Base-by-base conservation (phyloP, 1,140 invertebrate genomes). In the Drosophila fuyamai region DNA sequence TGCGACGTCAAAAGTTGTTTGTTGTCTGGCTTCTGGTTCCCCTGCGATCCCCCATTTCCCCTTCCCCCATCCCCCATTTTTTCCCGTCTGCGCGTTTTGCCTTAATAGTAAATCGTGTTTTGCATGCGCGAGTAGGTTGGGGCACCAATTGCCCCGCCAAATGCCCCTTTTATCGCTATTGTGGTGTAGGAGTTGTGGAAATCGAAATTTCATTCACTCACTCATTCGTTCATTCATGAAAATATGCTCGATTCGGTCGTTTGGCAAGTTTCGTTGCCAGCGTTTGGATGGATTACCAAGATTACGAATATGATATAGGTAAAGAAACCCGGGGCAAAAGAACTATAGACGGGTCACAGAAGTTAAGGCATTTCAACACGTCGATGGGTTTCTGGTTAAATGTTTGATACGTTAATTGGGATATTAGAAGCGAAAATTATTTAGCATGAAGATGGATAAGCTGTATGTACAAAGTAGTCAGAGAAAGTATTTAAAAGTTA, bases 61-160 rank as follows among this genome's bases (percentile, higher is more conserved):
- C 32, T 7, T 43, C 27, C 41, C 35, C 36, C 36, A 23, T 54
- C 56, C 54, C 54, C 4, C 12, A 12, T 29, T 29, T 48, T 48
- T 29, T 29, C n/a, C 71, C 50, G 80, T 89, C 72, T 88, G 82
- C 84, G 73, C 76, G 63, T 68, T 70, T 86, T 86, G 81, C 83
- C 82, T 86, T 89, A 84, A 88, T 88, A 89, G 83, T 88, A 89
- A 89, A 88, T 88, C 83, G 83, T 89, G 84, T 88, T 89, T 88
- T 88, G 84, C 84, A 88, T 88, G 84, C 85, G 65, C 73, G 84
- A 88, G 84, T 88, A 89, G 84, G 84, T 71, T 77, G 83, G 41
- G 6, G 7, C 47, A 9, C 13, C 47, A 32, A 7, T 7, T 8
- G 18, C 35, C 48, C 59, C 40, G 50, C 47, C 27, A 51, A 35